Base-by-base conservation (phyloP, 2,797 vertebrate genomes). In the Brachymystax lenok region DNA sequence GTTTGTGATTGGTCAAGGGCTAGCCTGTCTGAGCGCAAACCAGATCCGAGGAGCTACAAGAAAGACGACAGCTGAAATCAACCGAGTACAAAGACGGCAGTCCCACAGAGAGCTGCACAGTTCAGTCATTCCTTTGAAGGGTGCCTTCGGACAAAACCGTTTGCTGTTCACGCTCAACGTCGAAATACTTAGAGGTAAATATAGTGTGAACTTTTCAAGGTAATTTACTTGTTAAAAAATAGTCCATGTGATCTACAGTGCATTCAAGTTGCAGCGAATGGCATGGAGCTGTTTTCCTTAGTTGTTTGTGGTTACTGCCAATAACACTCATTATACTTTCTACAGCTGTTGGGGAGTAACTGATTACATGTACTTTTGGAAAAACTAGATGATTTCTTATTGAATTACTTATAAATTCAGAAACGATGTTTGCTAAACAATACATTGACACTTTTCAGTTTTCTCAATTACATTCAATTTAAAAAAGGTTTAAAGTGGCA, bases 1-100 rank as follows among this genome's bases (percentile, higher is more conserved):
- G 13, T 2, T 19, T 67, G 17, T 69, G 52, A 73, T 73, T 73
- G 54, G 71, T 73, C 19, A 33, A 64, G 30, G 27, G 64, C 40
- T 12, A 46, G 40, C 14, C 51, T 21, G 40, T 63, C 33, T 74
- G 56, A 74, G 19, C 10, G 56, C 33, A 61, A n/a, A 35, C 30
- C 19, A 61, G 33, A 24, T 33, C 19, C 17, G 33, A 12, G 6
- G 5, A 59, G 35, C 35, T 4, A n/a, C 69, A 24, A 13, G 46
- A 51, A 1, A 13, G 13, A 24, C 69, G 10, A 16, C 46, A 50
- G 46, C 19, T 6, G 1, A 13, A 13, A 14, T 14, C 4, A 61
- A 21, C 59, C 0, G 59, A 16, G 64, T 30, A 6, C 13, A 66
- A 27, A 66, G 64, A 12, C 27, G 0, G 30, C 27, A 0, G 40